Percentiles rank a stretch among this genome's conserved stretches.
These are phyloP conservation scores for Hippocampus kuda DNA, from an alignment of 2,797 vertebrate species.

Conservation along the genomic window DNA sequence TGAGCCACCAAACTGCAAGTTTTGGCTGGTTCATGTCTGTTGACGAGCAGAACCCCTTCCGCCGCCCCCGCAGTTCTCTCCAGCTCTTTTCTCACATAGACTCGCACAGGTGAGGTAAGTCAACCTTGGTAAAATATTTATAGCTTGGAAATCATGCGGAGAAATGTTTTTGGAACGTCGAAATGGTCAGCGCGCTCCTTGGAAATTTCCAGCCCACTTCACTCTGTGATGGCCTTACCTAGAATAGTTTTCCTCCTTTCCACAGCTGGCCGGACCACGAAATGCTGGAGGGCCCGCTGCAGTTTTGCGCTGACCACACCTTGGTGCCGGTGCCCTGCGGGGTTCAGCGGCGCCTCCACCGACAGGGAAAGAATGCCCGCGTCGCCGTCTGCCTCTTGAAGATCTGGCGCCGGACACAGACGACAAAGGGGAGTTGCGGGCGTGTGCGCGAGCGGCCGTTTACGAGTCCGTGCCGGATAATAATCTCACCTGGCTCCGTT, in stretches of 20 bases:
- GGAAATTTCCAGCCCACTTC: too few species aligned
- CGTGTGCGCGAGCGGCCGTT: slow-evolving; percentile 23
- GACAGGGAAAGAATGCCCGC: slow-evolving; percentile 78
- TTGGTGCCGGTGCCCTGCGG: slow-evolving; percentile 48
- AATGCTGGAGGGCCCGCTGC: slow-evolving; percentile 76
- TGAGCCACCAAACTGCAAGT: too few species aligned
- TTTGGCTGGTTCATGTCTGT: too few species aligned
- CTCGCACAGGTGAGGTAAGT: too few species aligned
- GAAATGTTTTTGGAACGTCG: too few species aligned
- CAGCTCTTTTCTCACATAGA: too few species aligned
- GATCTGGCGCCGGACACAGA: slow-evolving; percentile 57
- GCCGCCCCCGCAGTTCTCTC: too few species aligned
- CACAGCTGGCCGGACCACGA: slow-evolving; percentile 80
- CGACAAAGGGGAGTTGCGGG: slow-evolving; percentile 25
- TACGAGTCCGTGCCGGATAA: slow-evolving; percentile 19
- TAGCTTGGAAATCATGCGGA: too few species aligned
- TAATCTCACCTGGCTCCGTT: slow-evolving; percentile 79
- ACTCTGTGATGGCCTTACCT: slow-evolving; percentile 65
- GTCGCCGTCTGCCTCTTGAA: slow-evolving; percentile 71
- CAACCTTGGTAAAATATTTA: too few species aligned
- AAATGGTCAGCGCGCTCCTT: too few species aligned
- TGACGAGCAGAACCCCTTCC: too few species aligned
- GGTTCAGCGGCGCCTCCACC: slow-evolving; percentile 60
- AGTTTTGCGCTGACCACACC: slow-evolving; percentile 79
- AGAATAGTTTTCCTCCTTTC: slow-evolving; percentile 77